Conservation (phyloP, 2,888 invertebrate genomes). For the Agrochola lota region DNA sequence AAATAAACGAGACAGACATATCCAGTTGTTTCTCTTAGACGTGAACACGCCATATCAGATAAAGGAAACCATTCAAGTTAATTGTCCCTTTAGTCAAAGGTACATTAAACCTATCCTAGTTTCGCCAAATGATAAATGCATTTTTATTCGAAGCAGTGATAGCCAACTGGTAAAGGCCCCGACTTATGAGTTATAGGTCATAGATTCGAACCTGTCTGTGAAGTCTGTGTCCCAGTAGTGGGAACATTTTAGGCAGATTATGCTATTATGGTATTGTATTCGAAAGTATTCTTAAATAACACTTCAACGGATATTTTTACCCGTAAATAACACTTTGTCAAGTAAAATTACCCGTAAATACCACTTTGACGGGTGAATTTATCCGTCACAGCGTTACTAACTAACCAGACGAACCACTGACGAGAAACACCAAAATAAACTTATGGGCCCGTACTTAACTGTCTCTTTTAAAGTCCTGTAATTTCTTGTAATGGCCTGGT, state of each 20-base stretch:
- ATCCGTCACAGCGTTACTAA: neutral
- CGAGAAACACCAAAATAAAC: neutral
- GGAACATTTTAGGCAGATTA: too few relatives aligned
- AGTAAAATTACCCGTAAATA: too few relatives aligned
- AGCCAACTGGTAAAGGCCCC: too few relatives aligned
- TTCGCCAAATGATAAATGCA: neutral
- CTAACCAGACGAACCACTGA: neutral
- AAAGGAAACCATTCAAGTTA: slow-evolving; percentile 31
- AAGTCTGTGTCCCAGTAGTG: too few relatives aligned
- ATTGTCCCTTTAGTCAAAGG: slow-evolving; percentile 28
- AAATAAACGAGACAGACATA: slow-evolving; percentile 32
- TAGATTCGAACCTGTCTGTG: too few relatives aligned
- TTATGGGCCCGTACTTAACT: too few relatives aligned
- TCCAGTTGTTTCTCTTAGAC: slow-evolving; percentile 20
- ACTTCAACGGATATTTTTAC: too few relatives aligned
- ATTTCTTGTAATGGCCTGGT: neutral
- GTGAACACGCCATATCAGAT: slow-evolving; percentile 3
- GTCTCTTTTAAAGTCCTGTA: neutral
- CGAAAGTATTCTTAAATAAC: too few relatives aligned
- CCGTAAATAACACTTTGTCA: too few relatives aligned
- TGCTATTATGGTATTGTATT: too few relatives aligned
- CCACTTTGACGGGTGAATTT: too few relatives aligned
- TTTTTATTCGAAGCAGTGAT: neutral
- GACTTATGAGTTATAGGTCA: too few relatives aligned
- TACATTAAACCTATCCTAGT: slow-evolving; percentile 15